Percentiles rank a stretch among this genome's conserved stretches.
phyloP scores from a whole-genome alignment of 1,140 invertebrate genomes.

The Pemphigus obesinymphae region DNA sequence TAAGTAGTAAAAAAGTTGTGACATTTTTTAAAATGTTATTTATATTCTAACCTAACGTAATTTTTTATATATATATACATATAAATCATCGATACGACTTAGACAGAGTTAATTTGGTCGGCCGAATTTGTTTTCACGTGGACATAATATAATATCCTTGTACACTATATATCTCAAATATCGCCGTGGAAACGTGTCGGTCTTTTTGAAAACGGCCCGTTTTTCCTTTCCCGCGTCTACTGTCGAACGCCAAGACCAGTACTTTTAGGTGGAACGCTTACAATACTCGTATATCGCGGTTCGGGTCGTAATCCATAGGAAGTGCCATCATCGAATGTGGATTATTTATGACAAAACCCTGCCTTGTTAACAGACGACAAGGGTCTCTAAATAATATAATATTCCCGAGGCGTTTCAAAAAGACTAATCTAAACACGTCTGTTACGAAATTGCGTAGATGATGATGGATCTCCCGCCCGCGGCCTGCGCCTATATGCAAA shows the following conservation, averaged over 20 bases:
- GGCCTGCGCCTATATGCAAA: not conserved
- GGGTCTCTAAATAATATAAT: not conserved
- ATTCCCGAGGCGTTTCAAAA: not conserved
- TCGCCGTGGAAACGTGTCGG: not conserved
- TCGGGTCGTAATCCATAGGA: not conserved
- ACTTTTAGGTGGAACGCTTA: not conserved
- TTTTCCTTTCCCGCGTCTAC: not conserved
- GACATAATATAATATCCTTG: too few relatives aligned
- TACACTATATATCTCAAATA: not conserved
- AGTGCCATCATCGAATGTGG: not conserved
- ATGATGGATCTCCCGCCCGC: conserved; percentile 5
- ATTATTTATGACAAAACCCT: conserved; percentile 20
- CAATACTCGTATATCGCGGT: not conserved
- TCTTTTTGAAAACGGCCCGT: not conserved
- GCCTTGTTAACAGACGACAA: conserved; percentile 15
- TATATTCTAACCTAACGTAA: too few relatives aligned
- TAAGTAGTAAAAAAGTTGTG: too few relatives aligned
- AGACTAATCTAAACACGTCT: conserved; percentile 28
- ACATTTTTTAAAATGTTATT: too few relatives aligned
- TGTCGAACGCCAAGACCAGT: not conserved
- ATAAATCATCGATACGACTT: too few relatives aligned
- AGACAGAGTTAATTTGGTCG: too few relatives aligned
- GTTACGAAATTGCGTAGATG: not conserved
- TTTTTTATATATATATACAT: too few relatives aligned
- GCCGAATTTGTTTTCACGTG: too few relatives aligned